These are phyloP conservation scores for Exephanes ischioxanthus DNA, from an alignment of 2,888 invertebrate species.

Conservation along the genomic window DNA sequence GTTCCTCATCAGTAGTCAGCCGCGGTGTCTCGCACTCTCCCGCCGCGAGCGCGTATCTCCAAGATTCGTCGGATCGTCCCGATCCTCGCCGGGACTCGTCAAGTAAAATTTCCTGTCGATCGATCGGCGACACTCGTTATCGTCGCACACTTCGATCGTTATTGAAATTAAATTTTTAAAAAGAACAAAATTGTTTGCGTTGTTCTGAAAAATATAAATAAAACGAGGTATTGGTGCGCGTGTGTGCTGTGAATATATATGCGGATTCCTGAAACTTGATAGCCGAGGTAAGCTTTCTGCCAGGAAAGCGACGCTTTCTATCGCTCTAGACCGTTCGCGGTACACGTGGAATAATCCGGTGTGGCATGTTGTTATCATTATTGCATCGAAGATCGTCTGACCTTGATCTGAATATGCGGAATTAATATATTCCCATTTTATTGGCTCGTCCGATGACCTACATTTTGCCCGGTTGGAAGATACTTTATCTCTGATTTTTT, in stretches of 20 bases:
- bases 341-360: slow-evolving; percentile 46
- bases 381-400: slow-evolving; percentile 37
- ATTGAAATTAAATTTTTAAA: not conserved
- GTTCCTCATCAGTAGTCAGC: slow-evolving; percentile 83
- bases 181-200: not conserved
- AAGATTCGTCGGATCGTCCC: slow-evolving; percentile 32
- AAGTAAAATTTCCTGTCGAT: not conserved
- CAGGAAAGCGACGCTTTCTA: slow-evolving; percentile 40
- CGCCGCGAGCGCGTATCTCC: slow-evolving; percentile 34
- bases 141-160: not conserved
- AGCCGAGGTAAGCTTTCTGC: slow-evolving; percentile 46
- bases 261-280: slow-evolving; percentile 39
- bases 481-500: not conserved
- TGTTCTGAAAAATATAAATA: not conserved
- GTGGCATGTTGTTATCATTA: slow-evolving; percentile 40
- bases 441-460: not conserved
- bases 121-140: no score
- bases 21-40: slow-evolving; percentile 75
- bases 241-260: slow-evolving; percentile 22
- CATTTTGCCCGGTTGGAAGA: not conserved
- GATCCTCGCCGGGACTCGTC: not conserved
- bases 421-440: not conserved
- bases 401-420: slow-evolving; percentile 35
- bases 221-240: slow-evolving; percentile 1
- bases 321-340: slow-evolving; percentile 37